Evolutionary conservation across 2,888 invertebrate genomes (phyloP).

Genomic region (Eupithecia subumbrata): DNA sequence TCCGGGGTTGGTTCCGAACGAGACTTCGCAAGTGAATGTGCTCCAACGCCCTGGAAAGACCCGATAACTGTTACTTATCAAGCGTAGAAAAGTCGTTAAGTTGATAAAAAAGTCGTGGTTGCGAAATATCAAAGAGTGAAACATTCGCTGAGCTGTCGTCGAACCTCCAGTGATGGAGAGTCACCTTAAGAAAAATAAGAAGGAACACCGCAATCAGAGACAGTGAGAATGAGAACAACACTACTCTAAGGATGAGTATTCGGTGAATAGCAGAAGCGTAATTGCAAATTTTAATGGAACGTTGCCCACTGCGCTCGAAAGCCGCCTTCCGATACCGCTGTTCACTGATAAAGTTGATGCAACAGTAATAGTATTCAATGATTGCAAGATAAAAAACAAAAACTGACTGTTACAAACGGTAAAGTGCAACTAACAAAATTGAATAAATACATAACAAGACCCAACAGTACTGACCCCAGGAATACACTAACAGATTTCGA

Average conservation of each 20-base stretch:
- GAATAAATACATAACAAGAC: slow-evolving; percentile 12
- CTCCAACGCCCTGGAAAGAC: not conserved
- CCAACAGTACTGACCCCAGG: slow-evolving; percentile 3
- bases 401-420: slow-evolving; percentile 5
- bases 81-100: too few species aligned
- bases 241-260: not conserved
- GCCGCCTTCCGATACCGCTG: not conserved
- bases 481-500: slow-evolving; percentile 7
- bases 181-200: too few species aligned
- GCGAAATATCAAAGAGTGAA: not conserved
- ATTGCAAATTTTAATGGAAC: not conserved
- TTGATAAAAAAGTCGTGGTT: not conserved
- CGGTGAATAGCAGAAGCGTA: not conserved
- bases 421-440: not conserved
- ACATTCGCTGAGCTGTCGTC: not conserved
- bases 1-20: not conserved
- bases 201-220: too few species aligned
- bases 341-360: not conserved
- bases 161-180: not conserved
- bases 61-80: not conserved
- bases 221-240: not conserved
- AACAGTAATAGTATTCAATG: not conserved
- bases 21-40: not conserved
- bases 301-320: not conserved
- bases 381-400: not conserved